A percentile compares a stretch with the other conserved stretches of the same genome.
phyloP scores from a whole-genome alignment of 2,888 invertebrate species.

The Apamea anceps region DNA sequence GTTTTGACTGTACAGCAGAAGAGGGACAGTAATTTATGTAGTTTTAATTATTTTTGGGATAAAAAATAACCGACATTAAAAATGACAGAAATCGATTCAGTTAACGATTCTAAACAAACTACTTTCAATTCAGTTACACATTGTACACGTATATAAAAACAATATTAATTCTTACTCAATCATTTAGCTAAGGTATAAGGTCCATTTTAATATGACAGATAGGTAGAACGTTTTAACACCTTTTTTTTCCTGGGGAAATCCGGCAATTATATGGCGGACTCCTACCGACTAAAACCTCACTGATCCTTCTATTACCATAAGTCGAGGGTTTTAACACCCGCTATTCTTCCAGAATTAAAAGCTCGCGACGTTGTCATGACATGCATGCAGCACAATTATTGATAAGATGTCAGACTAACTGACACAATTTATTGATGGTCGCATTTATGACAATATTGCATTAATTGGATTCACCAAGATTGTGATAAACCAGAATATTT shows the following conservation, averaged over 20 bases:
- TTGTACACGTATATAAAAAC: not conserved
- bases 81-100: too few species aligned
- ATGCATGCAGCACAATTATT: not conserved
- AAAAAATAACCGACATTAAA: too few species aligned
- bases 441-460: not conserved
- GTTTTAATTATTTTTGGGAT: too few species aligned
- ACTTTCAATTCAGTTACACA: too few species aligned
- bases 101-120: too few species aligned
- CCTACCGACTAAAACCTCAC: not conserved
- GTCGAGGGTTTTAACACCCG: not conserved
- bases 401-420: conserved; percentile 5
- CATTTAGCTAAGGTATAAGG: not conserved
- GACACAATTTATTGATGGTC: conserved; percentile 8
- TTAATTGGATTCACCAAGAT: conserved; percentile 25
- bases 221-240: not conserved
- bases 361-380: not conserved
- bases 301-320: not conserved
- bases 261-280: not conserved
- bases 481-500: conserved; percentile 31
- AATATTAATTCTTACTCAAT: not conserved
- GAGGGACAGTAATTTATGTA: too few species aligned
- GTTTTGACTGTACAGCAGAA: too few species aligned
- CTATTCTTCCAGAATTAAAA: too few species aligned
- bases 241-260: not conserved
- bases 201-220: too few species aligned